Base-by-base conservation (phyloP, 2,888 invertebrate genomes). In the Drosophila colorata region DNA sequence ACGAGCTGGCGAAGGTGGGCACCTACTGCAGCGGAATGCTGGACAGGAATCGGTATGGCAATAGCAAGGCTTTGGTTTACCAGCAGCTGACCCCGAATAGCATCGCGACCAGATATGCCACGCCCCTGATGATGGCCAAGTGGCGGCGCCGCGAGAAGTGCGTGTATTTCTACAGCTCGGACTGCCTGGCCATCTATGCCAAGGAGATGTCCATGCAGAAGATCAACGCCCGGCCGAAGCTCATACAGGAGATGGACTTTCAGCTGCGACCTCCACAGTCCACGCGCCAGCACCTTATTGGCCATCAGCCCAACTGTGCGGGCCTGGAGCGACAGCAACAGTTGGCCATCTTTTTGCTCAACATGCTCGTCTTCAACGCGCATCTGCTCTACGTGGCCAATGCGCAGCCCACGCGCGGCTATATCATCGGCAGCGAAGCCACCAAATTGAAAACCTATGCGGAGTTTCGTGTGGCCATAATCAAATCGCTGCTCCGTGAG, bases 91-190 rank as follows among this genome's bases (percentile, higher is more conserved):
- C 65, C 2, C 28, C 72, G 0, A 80, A 84, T 9, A 60, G 76
- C 31, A 79, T 84, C 31, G 72, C 73, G n/a, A 86, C 73, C 9
- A 57, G 78, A 23, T 88, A 87, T 47, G 82, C 88, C 5, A 55
- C 66, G 2, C 71, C 74, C 0, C 43, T 87, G 2, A 86, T 88
- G 89, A 88, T 87, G 88, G 86, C 77, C 47, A 88, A 88, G 47
- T 82, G 84, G 80, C 73, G 82, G n/a, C 73, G 79, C 0, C 72
- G 78, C 1, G 57, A 76, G 0, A 88, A 87, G 51, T 70, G 66
- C n/a, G 56, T 74, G 2, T 88, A 88, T 25, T 88, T 87, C 57
- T 88, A 71, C 38, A 88, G 88, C 55, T 84, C 88, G 8, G 88
- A 88, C 40, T 88, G 88, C n/a, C 46, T 88, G 61, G 89, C 88